phyloP scores from a whole-genome alignment of 2,888 invertebrate species.

The Rhagonycha lutea region DNA sequence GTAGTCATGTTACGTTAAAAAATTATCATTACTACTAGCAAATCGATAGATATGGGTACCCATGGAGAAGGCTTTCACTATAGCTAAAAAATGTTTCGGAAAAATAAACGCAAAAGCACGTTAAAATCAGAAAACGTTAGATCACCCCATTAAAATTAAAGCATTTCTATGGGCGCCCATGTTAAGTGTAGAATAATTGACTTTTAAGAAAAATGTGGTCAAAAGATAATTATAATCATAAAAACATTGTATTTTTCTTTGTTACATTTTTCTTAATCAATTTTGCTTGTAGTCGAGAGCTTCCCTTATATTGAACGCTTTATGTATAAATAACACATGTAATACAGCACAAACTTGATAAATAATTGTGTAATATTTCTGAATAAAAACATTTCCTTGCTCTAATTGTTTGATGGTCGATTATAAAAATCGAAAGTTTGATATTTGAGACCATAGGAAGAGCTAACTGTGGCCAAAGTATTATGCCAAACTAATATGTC shows the following conservation, averaged over 20 bases:
- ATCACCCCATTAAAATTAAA: not conserved
- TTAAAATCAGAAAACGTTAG: not conserved
- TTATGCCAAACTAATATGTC: too few species aligned
- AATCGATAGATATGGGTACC: not conserved
- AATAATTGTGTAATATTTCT: not conserved
- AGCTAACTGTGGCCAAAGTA: too few species aligned
- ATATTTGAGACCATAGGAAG: too few species aligned
- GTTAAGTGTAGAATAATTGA: constrained; percentile 18
- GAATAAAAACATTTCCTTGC: not conserved
- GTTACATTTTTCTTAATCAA: constrained; percentile 35
- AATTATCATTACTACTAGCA: not conserved
- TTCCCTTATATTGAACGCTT: constrained; percentile 45
- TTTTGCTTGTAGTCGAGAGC: constrained; percentile 45
- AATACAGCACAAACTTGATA: constrained; percentile 27
- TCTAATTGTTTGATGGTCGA: not conserved
- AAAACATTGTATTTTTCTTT: not conserved
- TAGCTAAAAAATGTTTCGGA: not conserved
- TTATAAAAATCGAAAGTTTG: not conserved
- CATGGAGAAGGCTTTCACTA: not conserved
- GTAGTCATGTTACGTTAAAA: constrained; percentile 28
- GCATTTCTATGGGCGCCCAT: not conserved
- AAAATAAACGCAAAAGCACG: not conserved
- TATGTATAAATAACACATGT: constrained; percentile 31
- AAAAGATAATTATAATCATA: not conserved
- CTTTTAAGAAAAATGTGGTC: constrained; percentile 2